Base-by-base conservation (phyloP, 2,797 vertebrate species). In the Leuciscus waleckii region DNA sequence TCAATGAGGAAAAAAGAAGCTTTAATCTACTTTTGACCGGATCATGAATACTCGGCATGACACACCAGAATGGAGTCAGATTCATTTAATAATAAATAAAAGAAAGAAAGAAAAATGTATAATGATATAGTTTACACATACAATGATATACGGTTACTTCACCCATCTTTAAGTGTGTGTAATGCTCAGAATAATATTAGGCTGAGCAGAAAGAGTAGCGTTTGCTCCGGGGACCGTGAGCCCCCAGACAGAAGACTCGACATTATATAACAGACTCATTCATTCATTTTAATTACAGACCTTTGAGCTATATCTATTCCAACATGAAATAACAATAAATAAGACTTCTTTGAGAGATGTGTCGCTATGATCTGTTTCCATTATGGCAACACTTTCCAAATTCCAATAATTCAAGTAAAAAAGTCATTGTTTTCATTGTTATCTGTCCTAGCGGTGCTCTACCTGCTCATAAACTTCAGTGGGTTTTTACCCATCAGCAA, bases 201-300 rank as follows among this genome's bases (percentile, higher is more conserved):
- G 21, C 19, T 17, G 14, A 71, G 67, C 67, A 69, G 65, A 81
- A 81, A 35, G 21, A 54, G 43, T 51, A 56, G 5, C 11, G 14
- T 71, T 71, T 41, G 67, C 65, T 58, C 67, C 49, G 1, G 65
- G 79, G 79, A 39, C 35, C 3, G 0, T 5, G 41, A 67, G 61
- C 78, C 41, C 78, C 21, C 73, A 32, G 13, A 16, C 61, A 4
- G 58, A 75, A 51, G 43, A 69, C 3, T 43, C 23, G 8, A 63
- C 61, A 61, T 81, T 58, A 71, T 43, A 71, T 81, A 81, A 71
- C 67, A 35, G 10, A 43, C 14, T 41, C 79, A 69, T 68, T n/a
- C 26, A 58, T 81, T 81, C 32, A 26, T 1, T 71, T 54, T 41
- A 71, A 80, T 67, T 37, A 80, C 43, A 49, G 10, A 68, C 35